A percentile compares a stretch with the other conserved stretches of the same genome.
These are phyloP conservation scores for Hylaea fasciaria DNA, from an alignment of 2,888 invertebrate genomes.

Conservation along the genomic window DNA sequence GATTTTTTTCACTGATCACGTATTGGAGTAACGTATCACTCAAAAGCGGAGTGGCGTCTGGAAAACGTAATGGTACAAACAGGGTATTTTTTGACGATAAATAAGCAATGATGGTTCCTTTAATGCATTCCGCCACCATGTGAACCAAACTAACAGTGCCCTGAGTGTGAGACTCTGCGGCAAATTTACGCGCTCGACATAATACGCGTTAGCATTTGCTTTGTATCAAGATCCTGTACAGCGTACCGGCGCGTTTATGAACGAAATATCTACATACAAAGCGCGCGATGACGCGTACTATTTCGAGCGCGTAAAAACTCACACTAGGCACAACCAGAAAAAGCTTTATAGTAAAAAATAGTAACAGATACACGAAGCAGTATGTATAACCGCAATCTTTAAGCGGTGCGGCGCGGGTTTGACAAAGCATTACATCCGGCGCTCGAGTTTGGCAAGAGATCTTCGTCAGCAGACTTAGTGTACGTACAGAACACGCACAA, in stretches of 20 bases:
- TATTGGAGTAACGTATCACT: slow-evolving; percentile 7
- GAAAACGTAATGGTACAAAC: neutral
- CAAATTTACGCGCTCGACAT: too few species aligned
- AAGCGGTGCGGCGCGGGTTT: slow-evolving; percentile 59
- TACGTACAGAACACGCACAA: slow-evolving; percentile 55
- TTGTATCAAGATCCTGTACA: too few species aligned
- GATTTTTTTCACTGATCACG: slow-evolving; percentile 44
- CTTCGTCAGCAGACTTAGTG: slow-evolving; percentile 68
- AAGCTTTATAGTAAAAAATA: neutral
- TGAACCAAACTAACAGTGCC: too few species aligned
- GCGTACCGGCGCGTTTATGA: too few species aligned
- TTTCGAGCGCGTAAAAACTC: too few species aligned
- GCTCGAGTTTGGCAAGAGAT: slow-evolving; percentile 79
- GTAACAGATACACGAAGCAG: neutral
- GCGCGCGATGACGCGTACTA: neutral
- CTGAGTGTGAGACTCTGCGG: too few species aligned
- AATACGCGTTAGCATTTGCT: too few species aligned
- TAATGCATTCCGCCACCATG: too few species aligned
- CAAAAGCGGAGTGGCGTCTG: slow-evolving; percentile 5
- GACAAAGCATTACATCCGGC: slow-evolving; percentile 77
- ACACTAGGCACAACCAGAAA: too few species aligned
- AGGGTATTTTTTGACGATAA: neutral
- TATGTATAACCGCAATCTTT: slow-evolving; percentile 65
- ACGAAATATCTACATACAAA: too few species aligned
- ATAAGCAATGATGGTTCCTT: too few species aligned